Conservation (phyloP, 2,797 vertebrate species). For the Selene dorsalis region DNA sequence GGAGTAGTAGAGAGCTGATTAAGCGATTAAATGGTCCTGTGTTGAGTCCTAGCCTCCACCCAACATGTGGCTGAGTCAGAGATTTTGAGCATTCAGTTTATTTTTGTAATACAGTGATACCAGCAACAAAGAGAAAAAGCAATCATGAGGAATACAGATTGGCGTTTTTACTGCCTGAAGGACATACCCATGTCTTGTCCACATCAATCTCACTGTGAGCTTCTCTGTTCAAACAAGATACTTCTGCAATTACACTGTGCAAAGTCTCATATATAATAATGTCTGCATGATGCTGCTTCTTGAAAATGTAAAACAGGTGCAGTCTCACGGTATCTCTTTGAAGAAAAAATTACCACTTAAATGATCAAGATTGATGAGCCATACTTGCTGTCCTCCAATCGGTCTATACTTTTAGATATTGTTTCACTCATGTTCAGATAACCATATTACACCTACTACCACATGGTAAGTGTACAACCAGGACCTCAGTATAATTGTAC, state of each 20-base stretch:
- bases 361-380: no score
- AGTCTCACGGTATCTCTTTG: not conserved
- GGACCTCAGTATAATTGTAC: not conserved
- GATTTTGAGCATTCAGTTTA: not conserved
- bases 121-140: not conserved
- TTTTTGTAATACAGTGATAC: not conserved
- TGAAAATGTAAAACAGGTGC: not conserved
- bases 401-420: not conserved
- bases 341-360: not conserved
- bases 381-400: not conserved
- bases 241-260: not conserved
- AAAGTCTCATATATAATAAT: not conserved
- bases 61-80: not conserved
- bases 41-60: not conserved
- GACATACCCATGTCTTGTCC: not conserved
- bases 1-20: not conserved
- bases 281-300: not conserved
- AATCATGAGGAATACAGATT: not conserved
- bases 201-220: not conserved
- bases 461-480: conserved; percentile 9
- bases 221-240: conserved; percentile 23
- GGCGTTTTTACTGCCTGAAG: not conserved
- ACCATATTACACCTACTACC: not conserved
- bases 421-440: not conserved
- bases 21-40: not conserved